Evolutionary conservation across 2,888 invertebrate genomes (phyloP).

Genomic region (Lymantria monacha): DNA sequence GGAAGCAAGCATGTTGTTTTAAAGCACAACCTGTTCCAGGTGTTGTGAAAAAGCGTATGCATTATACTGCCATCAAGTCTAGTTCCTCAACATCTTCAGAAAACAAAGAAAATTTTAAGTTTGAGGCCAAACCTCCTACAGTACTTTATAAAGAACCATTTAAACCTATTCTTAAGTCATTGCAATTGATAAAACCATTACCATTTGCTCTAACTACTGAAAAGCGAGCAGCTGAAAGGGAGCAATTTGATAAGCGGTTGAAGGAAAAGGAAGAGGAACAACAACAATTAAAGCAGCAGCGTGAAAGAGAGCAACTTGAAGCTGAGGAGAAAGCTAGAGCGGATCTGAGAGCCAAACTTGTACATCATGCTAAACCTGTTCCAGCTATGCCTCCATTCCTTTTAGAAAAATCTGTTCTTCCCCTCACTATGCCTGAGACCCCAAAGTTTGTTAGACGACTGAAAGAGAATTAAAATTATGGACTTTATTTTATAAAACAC

Average conservation of each 20-base stretch:
- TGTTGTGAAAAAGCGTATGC: conserved; percentile 68
- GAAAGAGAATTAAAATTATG: conserved; percentile 41
- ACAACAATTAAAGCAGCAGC: conserved; percentile 58
- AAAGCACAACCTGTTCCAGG: conserved; percentile 86
- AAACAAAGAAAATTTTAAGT: conserved; percentile 78
- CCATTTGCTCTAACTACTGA: conserved; percentile 85
- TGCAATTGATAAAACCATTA: conserved; percentile 62
- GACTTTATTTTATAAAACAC: background rate
- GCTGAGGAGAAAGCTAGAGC: conserved; percentile 77
- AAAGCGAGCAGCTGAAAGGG: conserved; percentile 83
- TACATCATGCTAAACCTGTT: conserved; percentile 85
- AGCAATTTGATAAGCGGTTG: conserved; percentile 80
- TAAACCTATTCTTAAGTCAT: conserved; percentile 77
- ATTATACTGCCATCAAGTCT: conserved; percentile 45
- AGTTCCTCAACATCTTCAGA: conserved; percentile 57
- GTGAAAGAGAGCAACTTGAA: conserved; percentile 59
- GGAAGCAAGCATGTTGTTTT: conserved; percentile 84
- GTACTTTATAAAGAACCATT: conserved; percentile 86
- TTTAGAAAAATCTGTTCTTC: conserved; percentile 73
- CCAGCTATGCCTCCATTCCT: conserved; percentile 74
- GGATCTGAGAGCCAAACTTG: conserved; percentile 79
- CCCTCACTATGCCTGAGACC: conserved; percentile 85
- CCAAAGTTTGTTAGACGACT: conserved; percentile 78
- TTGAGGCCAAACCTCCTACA: conserved; percentile 84
- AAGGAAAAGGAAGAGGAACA: conserved; percentile 79